Conservation (phyloP, 2,888 invertebrate genomes). For the Syrista parreyssii region DNA sequence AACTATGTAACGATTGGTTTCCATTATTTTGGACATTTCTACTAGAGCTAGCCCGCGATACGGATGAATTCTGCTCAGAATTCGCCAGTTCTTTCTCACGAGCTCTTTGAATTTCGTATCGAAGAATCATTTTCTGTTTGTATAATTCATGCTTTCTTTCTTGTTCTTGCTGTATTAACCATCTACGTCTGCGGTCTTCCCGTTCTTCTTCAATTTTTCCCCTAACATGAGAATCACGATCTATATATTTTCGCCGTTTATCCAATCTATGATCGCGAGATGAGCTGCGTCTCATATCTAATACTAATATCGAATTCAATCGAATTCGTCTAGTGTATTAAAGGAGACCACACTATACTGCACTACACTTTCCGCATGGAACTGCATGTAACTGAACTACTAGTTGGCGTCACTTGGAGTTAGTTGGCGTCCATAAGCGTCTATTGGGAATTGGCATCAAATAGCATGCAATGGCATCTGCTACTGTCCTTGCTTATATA, state of each 20-base stretch:
- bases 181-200: constrained; percentile 39
- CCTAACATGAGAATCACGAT: neutral
- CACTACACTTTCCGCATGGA: too few species aligned
- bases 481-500: too few species aligned
- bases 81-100: constrained; percentile 16
- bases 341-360: too few species aligned
- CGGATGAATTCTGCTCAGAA: constrained; percentile 24
- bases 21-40: constrained; percentile 20
- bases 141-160: constrained; percentile 40
- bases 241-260: neutral
- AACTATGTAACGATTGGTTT: constrained; percentile 9
- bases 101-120: constrained; percentile 36
- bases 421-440: too few species aligned
- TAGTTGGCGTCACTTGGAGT: too few species aligned
- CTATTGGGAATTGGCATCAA: too few species aligned
- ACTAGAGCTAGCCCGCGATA: neutral
- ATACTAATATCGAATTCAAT: too few species aligned
- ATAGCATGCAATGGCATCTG: too few species aligned
- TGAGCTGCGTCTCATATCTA: too few species aligned
- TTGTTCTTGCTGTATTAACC: constrained; percentile 40
- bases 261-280: neutral
- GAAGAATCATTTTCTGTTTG: constrained; percentile 42
- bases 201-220: constrained; percentile 35
- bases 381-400: too few species aligned
- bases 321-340: too few species aligned